Evolutionary conservation across 1,140 invertebrate genomes (phyloP), one percentile per base, ranked within the genome.

Genomic region (Eueides isabella): DNA sequence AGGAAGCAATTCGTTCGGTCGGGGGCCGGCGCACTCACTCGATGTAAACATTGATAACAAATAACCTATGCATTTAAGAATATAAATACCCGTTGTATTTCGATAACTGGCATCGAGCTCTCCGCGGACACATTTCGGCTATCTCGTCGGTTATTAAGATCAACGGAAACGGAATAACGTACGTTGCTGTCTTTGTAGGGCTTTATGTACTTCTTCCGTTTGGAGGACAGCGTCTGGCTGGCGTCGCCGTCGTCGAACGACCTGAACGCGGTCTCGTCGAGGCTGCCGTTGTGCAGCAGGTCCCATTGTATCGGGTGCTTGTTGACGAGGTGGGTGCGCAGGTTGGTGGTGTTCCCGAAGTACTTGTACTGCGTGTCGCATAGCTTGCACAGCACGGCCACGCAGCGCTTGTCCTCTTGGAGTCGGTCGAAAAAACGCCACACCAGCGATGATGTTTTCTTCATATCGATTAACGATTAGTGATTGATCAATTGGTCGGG

Each of bases 241-340:
- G 84, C 79, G 73, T 84, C 81, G 19, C 88, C 86, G n/a, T 83
- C 83, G 16, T 87, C 89, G 30, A 75, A 82, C 19, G 81, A 76
- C 7, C 81, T 82, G 64, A 85, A 86, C 33, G 81, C 78, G 2
- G 81, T 71, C 6, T 90, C 85, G 28, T 90, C 86, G 23, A 90
- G 73, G n/a, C 79, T 85, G 23, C 83, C 86, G 77, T 85, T 92
- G 71, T 92, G 88, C 33, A 85, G 72, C 48, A 93, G 77, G 68
- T 92, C 90, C 91, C 91, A 93, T 65, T 93, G 90, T 74, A 93
- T 84, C 5, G 90, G 90, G 82, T 93, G 91, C 68, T 91, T 92
- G 41, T 85, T 85, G 33, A 85, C 82, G 69, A 93, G 79, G 85
- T 93, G 91, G 14, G 83, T 77, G 81, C 90, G 81, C 48, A 93